A percentile compares a stretch with the other conserved stretches of the same genome.
These are phyloP conservation scores for Silurus glanis DNA, from an alignment of 2,113 vertebrate genomes.

Conservation along the genomic window DNA sequence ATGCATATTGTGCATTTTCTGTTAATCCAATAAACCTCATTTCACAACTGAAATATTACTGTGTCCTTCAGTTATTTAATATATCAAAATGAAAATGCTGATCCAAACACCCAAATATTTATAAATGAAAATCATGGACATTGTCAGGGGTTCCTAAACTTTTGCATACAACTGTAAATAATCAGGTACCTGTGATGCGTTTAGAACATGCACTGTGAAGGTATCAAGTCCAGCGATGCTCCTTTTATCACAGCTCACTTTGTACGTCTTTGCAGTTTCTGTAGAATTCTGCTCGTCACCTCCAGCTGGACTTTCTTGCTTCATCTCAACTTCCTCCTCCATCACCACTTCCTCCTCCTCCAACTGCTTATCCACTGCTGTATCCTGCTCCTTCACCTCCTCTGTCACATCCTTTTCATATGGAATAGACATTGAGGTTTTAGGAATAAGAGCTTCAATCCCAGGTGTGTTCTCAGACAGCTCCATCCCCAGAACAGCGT, in stretches of 20 bases:
- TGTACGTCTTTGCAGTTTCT: conserved; percentile 79
- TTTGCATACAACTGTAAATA: too few species aligned
- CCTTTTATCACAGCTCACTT: conserved; percentile 89
- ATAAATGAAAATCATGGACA: too few species aligned
- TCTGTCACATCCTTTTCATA: conserved; percentile 61
- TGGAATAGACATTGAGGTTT: conserved; percentile 57
- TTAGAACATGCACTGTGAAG: conserved; percentile 83
- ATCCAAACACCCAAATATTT: too few species aligned
- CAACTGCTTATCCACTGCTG: conserved; percentile 48
- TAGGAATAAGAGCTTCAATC: conserved; percentile 78
- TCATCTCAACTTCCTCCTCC: conserved; percentile 57
- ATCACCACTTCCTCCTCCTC: conserved; percentile 60
- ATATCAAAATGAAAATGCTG: too few species aligned
- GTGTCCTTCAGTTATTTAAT: too few species aligned
- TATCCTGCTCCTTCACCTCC: conserved; percentile 37
- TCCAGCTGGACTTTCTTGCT: conserved; percentile 63
- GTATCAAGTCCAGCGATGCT: conserved; percentile 75
- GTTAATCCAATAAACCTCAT: too few species aligned
- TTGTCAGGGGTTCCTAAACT: too few species aligned
- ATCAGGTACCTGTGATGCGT: conserved; percentile 81
- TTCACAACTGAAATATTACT: too few species aligned
- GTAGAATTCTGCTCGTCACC: conserved; percentile 79
- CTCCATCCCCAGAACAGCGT: conserved; percentile 77
- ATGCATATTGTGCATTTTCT: too few species aligned
- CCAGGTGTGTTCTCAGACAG: conserved; percentile 62